Evolutionary conservation across 1,140 invertebrate genomes (phyloP).

Genomic region (Lepidotrigona ventralis): DNA sequence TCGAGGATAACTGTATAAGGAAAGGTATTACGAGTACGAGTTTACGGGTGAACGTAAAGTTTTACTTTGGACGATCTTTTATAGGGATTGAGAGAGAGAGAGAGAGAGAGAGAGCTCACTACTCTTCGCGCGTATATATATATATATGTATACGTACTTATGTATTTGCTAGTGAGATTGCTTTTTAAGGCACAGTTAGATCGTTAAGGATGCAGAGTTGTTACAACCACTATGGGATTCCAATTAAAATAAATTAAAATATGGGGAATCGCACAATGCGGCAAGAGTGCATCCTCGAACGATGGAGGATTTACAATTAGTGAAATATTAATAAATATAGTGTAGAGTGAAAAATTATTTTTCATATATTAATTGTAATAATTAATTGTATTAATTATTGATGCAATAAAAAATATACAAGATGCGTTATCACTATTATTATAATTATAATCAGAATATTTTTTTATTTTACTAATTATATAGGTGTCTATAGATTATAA

Average conservation of each 20-base stretch:
- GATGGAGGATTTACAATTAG: background rate
- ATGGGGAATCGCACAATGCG: too few species aligned
- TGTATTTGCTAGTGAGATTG: background rate
- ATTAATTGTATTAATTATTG: too few species aligned
- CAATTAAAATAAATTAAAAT: background rate
- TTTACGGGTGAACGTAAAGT: constrained; percentile 24
- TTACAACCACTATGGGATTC: background rate
- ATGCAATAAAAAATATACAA: too few species aligned
- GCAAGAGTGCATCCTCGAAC: background rate
- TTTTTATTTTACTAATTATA: too few species aligned
- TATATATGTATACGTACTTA: too few species aligned
- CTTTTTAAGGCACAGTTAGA: constrained; percentile 24
- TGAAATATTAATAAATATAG: too few species aligned
- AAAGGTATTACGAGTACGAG: constrained; percentile 16
- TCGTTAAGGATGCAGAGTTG: background rate
- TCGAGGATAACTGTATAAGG: constrained; percentile 43
- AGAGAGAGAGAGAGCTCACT: background rate
- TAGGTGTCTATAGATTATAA: too few species aligned
- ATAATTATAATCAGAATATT: too few species aligned
- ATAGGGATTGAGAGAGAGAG: background rate
- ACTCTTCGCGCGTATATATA: background rate
- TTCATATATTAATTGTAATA: too few species aligned
- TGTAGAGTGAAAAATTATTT: too few species aligned
- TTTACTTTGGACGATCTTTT: constrained; percentile 37
- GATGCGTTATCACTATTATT: too few species aligned